Conservation (phyloP, 2,113 vertebrate genomes). For the Saccopteryx leptura region DNA sequence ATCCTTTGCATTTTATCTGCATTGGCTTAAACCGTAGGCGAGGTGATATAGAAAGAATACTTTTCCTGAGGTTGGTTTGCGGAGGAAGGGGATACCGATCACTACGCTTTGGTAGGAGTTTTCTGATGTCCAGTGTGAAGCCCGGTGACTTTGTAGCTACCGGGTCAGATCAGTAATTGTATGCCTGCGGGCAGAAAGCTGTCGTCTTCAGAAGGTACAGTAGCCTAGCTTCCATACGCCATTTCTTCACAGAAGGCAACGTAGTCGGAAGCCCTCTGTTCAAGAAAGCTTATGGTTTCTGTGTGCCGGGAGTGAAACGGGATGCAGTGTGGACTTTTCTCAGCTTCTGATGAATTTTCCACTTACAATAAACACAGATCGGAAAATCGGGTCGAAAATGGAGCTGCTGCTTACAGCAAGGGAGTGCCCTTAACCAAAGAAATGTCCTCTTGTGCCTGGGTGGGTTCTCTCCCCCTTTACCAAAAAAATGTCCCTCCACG, state of each 20-base stretch:
- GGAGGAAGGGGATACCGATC: neutral
- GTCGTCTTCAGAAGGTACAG: neutral
- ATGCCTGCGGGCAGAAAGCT: neutral
- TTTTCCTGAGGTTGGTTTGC: neutral
- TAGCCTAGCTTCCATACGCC: neutral
- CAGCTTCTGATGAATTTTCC: neutral
- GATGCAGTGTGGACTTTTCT: neutral
- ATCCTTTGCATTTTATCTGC: neutral
- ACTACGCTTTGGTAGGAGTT: neutral
- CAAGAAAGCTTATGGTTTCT: neutral
- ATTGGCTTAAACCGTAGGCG: neutral
- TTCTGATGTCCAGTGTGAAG: neutral
- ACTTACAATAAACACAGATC: neutral
- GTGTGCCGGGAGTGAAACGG: neutral
- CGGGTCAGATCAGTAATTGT: neutral
- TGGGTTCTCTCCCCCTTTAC: neutral
- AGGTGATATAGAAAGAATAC: neutral
- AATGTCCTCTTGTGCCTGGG: neutral
- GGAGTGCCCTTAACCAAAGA: neutral
- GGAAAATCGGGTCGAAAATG: neutral
- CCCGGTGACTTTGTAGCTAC: neutral
- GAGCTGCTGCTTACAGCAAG: neutral
- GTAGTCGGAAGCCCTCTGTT: neutral
- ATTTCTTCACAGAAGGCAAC: neutral
- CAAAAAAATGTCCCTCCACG: too few species aligned